Percentiles rank a stretch among this genome's conserved stretches.
Evolutionary conservation across 2,888 invertebrate genomes (phyloP).

Genomic region (Hyposoter didymator): DNA sequence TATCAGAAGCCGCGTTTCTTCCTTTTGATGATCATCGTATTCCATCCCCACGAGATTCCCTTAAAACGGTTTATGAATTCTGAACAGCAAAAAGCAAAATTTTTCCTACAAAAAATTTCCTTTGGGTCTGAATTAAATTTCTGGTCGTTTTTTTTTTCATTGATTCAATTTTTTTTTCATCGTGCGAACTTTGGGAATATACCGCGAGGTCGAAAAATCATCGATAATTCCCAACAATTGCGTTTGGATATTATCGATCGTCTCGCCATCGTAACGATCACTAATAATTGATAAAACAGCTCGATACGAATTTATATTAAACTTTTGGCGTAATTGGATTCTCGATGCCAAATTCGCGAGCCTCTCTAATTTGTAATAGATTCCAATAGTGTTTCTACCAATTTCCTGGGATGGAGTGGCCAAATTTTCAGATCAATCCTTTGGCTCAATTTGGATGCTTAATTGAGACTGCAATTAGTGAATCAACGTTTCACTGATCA

Average conservation of each 20-base stretch:
- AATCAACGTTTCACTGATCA: neutral
- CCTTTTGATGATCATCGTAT: constrained; percentile 3
- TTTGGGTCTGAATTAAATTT: neutral
- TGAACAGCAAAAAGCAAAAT: neutral
- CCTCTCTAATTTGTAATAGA: neutral
- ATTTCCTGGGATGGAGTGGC: neutral
- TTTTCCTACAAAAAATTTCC: neutral
- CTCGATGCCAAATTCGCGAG: neutral
- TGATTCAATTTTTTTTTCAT: neutral
- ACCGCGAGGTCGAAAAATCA: neutral
- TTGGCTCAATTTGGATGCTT: neutral
- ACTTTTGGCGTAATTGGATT: neutral
- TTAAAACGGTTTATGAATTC: neutral
- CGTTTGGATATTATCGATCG: neutral
- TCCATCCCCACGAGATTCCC: neutral
- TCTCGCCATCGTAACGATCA: neutral
- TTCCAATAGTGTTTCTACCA: neutral
- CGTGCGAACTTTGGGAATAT: neutral
- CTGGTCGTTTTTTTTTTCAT: neutral
- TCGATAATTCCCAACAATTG: neutral
- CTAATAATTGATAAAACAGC: neutral
- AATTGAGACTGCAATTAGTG: neutral
- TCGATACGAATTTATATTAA: neutral
- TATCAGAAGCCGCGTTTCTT: neutral
- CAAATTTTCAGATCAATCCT: constrained; percentile 6